Base-by-base conservation (phyloP, 2,888 invertebrate species). In the Sphaerophoria taeniata region DNA sequence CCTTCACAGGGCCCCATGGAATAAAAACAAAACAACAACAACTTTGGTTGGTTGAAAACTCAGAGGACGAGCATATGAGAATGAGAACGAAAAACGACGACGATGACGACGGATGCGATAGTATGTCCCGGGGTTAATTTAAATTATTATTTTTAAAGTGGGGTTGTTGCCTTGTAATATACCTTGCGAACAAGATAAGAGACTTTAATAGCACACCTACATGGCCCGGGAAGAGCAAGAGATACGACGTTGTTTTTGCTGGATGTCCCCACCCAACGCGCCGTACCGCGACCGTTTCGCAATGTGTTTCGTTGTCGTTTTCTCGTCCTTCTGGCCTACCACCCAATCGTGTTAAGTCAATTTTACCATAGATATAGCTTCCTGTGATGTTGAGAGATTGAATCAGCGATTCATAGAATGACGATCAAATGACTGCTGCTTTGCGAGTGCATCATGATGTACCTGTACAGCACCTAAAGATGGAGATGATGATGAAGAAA, bases 111-210 rank as follows among this genome's bases (percentile, higher is more conserved):
- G 63, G 79, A 76, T 77, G 85, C 77, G 85, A 81, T 81, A 81
- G 69, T 85, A 81, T 85, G 76, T 85, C 80, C 80, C 85, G 80
- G 85, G 85, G 85, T 85, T 85, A 85, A 85, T 85, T 85, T 85
- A 85, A 85, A 85, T 85, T 85, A 85, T 85, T 85, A 85, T 85
- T 85, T 85, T 80, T 85, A 85, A 85, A 85, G 85, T 85, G 85
- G 85, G 85, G 85, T 85, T 85, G 85, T 81, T 85, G 85, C 80
- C 85, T 80, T 85, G 81, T 80, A 85, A 85, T 85, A 77, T 85
- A 72, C 84, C 84, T 80, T 79, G 79, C 79, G 75, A 84, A 84
- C 84, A 84, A 72, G 84, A 84, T 84, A 84, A 84, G 84, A 80
- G 84, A 43, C 67, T 80, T 76, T 84, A 84, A 84, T 80, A 49